Evolutionary conservation across 1,140 invertebrate species (phyloP), one percentile per base, ranked within the genome.

Genomic region (Aradophagus sp.): DNA sequence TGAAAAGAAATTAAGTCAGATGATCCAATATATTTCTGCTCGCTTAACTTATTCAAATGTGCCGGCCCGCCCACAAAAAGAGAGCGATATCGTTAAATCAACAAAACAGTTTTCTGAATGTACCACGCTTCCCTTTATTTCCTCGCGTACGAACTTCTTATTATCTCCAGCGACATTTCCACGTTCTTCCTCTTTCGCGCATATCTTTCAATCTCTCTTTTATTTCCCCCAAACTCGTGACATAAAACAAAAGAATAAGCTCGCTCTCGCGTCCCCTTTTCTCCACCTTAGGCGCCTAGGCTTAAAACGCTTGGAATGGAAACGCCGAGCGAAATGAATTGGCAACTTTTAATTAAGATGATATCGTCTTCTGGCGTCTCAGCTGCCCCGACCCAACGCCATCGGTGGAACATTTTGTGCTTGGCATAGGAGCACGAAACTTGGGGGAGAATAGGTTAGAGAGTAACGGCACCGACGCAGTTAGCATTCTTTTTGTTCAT

Each of bases 261-360:
- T 70, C 48, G 39, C 52, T 63, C 58, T 42, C 36, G 41, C 62
- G 20, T 48, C 45, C 56, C 61, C 41, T 58, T 62, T 58, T 66
- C 56, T 39, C 44, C 48, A 42, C 55, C 38, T 39, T 34, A 39
- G 12, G 47, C 45, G 45, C 17, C 56, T 56, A 58, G 32, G 42
- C 56, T 69, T 53, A 55, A 69, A 69, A 42, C 44, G 50, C 41
- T 59, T 29, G 44, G 44, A 58, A 53, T 66, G 72, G 62, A 76
- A 72, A 75, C 65, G 52, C 56, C 41, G 56, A 59, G 77, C 70
- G 72, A 84, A 86, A 86, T 86, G 83, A 86, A 86, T 86, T 81
- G 84, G 84, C 82, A 84, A 86, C 76, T 86, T 86, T 86, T 86
- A 86, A 86, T 86, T 85, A 86, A 86, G 84, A 86, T 86, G 71